Base-by-base conservation (phyloP, 2,113 vertebrate genomes). In the Myotis davidii region DNA sequence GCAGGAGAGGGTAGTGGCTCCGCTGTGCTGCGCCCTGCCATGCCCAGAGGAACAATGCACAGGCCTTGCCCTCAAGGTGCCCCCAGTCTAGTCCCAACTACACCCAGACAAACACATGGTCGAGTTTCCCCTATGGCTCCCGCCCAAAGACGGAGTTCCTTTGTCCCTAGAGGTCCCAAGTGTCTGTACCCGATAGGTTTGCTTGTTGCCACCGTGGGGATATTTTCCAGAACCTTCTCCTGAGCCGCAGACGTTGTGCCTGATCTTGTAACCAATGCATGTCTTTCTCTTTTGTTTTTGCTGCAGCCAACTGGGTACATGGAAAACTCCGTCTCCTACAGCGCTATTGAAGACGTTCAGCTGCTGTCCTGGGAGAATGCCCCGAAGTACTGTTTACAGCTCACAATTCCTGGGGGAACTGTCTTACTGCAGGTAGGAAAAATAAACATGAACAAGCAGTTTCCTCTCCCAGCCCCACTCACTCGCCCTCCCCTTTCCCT, bases 321-420 rank as follows among this genome's bases (percentile, higher is more conserved):
- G 99, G 99, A 99, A 98, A 99, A 99, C 77, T 98, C 99, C 3
- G 98, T 99, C 98, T 99, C 99, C 97, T 99, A 99, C 99, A 99
- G 99, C 98, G 99, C 99, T 96, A 99, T 99, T 92, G 99, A 99
- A 97, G 99, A 99, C 29, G 98, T 99, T 97, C 99, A 99, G 98
- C 99, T 99, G 92, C 99, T 99, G 14, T 99, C 99, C n/a, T 99
- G 99, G 99, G 99, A 99, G 98, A 99, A 99, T 0, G 99, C 99
- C 90, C 99, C 99, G 16, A 99, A 99, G 98, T 99, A 99, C 98
- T 99, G 99, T 98, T 99, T 99, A 98, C 99, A 99, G 99, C 99
- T 99, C 97, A 99, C 99, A 9, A 98, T 99, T 97, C 99, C 99
- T 0, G 99, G 99, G 85, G 99, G 99, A 45, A 99, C 99, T 9